Conservation (phyloP, 2,888 invertebrate genomes). For the Spilarctia lutea region DNA sequence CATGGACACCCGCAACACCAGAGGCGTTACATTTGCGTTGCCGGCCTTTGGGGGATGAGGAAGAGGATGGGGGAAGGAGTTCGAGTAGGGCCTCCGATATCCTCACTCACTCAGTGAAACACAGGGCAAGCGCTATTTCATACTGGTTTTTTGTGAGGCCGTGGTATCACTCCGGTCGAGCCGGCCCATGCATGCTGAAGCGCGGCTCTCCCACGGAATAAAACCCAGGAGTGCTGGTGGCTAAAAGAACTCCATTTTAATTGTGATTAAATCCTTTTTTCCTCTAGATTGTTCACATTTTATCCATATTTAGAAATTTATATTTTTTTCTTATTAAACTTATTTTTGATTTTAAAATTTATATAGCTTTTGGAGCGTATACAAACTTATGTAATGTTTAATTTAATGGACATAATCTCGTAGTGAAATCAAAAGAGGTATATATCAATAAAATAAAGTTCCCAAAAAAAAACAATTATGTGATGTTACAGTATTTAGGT, state of each 20-base stretch:
- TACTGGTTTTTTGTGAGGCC: too few species aligned
- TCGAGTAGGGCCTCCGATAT: too few species aligned
- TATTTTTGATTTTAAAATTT: neutral
- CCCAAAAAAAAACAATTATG: conserved; percentile 27
- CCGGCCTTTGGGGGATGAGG: too few species aligned
- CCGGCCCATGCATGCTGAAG: too few species aligned
- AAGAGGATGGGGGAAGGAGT: too few species aligned
- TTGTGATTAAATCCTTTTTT: neutral
- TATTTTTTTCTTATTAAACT: neutral
- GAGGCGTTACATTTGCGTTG: too few species aligned
- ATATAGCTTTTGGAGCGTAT: neutral
- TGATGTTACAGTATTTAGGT: conserved; percentile 54
- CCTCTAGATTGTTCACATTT: neutral
- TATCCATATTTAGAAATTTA: neutral
- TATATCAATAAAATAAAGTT: conserved; percentile 28
- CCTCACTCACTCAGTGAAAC: too few species aligned
- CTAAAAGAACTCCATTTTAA: neutral
- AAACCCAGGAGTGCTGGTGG: too few species aligned
- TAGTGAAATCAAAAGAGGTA: neutral
- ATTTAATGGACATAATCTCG: conserved; percentile 11
- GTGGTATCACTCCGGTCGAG: too few species aligned
- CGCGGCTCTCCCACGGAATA: too few species aligned
- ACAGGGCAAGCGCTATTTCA: too few species aligned
- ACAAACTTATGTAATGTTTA: neutral
- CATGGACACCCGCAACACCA: too few species aligned